A percentile compares a stretch with the other conserved stretches of the same genome.
phyloP scores from a whole-genome alignment of 1,140 invertebrate species.

The Caenorhabditis elegans region DNA sequence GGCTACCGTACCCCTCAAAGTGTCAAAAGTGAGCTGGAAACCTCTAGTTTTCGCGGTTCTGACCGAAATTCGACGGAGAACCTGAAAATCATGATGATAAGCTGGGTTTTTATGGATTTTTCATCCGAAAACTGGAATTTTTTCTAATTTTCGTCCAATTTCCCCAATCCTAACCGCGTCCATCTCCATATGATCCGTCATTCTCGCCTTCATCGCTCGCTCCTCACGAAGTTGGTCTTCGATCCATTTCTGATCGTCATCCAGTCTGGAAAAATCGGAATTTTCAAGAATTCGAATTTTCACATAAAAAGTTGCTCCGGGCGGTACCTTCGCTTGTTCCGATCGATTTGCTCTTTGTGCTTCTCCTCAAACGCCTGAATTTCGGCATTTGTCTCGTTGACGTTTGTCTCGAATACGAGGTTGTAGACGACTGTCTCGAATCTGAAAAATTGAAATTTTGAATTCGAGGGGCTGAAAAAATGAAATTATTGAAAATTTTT shows the following conservation, averaged over 20 bases:
- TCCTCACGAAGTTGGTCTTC: conserved; percentile 85
- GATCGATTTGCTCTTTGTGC: too few species aligned
- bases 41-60: too few species aligned
- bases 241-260: conserved; percentile 72
- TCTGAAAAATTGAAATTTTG: conserved; percentile 49
- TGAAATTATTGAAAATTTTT: too few species aligned
- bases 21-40: too few species aligned
- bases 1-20: too few species aligned
- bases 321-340: conserved; percentile 72
- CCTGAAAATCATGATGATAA: too few species aligned
- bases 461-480: conserved; percentile 74
- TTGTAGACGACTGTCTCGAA: conserved; percentile 89
- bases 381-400: conserved; percentile 82
- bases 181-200: conserved; percentile 69
- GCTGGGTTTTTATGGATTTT: not conserved
- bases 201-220: conserved; percentile 52
- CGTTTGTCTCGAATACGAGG: conserved; percentile 84
- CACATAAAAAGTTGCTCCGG: too few species aligned
- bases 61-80: too few species aligned
- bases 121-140: not conserved
- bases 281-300: too few species aligned
- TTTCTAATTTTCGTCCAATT: too few species aligned
- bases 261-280: conserved; percentile 54
- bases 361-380: conserved; percentile 94
- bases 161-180: conserved; percentile 20